Conservation (phyloP, 2,888 invertebrate genomes). For the Cerceris rybyensis region DNA sequence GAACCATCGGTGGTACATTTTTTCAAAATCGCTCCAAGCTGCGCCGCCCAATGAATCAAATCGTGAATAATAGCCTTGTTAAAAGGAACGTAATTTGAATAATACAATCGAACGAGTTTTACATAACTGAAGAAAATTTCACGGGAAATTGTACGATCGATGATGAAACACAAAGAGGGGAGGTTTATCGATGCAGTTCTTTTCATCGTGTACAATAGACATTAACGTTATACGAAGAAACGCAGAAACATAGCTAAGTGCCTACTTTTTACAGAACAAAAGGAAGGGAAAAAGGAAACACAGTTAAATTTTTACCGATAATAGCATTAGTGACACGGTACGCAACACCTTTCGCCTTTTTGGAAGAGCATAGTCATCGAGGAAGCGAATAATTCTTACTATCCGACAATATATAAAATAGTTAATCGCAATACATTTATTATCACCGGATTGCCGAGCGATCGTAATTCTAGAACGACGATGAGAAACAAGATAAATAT, state of each 20-base stretch:
- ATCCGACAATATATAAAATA: conserved; percentile 72
- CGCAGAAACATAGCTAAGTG: conserved; percentile 79
- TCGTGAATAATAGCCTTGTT: no score
- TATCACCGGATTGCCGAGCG: conserved; percentile 51
- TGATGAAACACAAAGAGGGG: conserved; percentile 38
- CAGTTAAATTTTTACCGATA: conserved; percentile 53
- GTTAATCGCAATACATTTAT: conserved; percentile 57
- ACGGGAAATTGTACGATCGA: conserved; percentile 33
- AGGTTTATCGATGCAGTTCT: conserved; percentile 42
- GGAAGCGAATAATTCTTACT: conserved; percentile 62
- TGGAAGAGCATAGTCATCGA: conserved; percentile 55
- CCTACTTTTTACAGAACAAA: conserved; percentile 73
- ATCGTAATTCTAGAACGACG: conserved; percentile 21
- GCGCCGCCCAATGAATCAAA: no score
- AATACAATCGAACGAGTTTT: not conserved
- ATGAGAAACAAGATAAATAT: not conserved
- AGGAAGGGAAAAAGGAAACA: conserved; percentile 54
- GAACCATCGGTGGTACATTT: not conserved
- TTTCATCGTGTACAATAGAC: conserved; percentile 59
- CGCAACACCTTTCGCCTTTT: conserved; percentile 46
- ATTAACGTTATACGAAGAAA: conserved; percentile 47
- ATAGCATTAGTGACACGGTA: conserved; percentile 46
- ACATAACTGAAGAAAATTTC: not conserved
- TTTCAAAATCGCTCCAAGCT: not conserved
- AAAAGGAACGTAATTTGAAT: not conserved